Conservation (phyloP, 2,888 invertebrate species). For the Agrilus mali region DNA sequence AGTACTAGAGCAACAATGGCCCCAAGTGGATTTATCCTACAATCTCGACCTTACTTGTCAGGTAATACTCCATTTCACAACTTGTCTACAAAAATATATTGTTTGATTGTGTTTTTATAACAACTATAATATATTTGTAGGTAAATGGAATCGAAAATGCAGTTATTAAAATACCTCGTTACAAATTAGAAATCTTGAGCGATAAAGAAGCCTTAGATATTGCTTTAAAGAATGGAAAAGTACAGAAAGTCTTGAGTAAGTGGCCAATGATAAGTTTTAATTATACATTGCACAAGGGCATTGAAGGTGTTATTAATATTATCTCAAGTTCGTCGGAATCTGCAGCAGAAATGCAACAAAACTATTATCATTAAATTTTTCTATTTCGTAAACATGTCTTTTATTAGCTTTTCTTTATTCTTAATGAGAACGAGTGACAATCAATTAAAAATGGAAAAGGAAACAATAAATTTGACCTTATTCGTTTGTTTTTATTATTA, state of each 20-base stretch:
- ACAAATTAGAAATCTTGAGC: conserved; percentile 38
- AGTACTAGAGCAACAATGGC: conserved; percentile 69
- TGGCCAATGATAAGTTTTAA: conserved; percentile 24
- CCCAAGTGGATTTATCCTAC: conserved; percentile 56
- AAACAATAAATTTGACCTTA: too few relatives aligned
- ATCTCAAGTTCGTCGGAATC: conserved; percentile 5
- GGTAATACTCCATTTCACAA: conserved; percentile 35
- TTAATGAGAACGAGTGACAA: too few relatives aligned
- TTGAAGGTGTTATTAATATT: conserved; percentile 28
- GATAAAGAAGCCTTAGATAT: conserved; percentile 41
- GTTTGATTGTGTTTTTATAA: neutral
- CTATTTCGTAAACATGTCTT: too few relatives aligned
- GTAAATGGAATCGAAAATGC: conserved; percentile 40
- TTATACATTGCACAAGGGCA: conserved; percentile 26
- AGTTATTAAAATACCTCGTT: conserved; percentile 39
- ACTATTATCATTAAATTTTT: too few relatives aligned
- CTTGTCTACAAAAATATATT: neutral
- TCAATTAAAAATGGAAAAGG: too few relatives aligned
- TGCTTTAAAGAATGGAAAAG: conserved; percentile 34
- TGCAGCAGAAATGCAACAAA: neutral
- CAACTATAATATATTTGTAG: conserved; percentile 20
- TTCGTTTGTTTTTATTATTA: too few relatives aligned
- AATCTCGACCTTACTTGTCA: conserved; percentile 51
- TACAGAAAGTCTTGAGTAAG: conserved; percentile 24
- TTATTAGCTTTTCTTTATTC: too few relatives aligned